Evolutionary conservation across 1,140 invertebrate genomes (phyloP), one percentile per base, ranked within the genome.

Genomic region (Ceratina japonica): DNA sequence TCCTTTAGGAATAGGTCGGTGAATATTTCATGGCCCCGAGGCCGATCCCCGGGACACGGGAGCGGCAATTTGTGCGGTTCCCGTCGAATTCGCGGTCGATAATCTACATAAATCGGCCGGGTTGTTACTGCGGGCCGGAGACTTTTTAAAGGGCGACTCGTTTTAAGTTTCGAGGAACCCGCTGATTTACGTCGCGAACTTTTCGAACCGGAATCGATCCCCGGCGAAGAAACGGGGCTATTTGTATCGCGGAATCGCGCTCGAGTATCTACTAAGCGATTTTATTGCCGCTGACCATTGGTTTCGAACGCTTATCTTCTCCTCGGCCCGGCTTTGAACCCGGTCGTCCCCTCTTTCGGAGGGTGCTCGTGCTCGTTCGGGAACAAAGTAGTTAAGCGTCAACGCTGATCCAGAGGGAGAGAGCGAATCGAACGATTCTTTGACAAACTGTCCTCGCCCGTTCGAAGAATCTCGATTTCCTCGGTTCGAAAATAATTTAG

Each of bases 51-150:
- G n/a, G 27, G 54, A 56, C 37, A 44, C 37, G 51, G 80, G 52
- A 56, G 49, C 79, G 80, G 76, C 71, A 86, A 86, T 86, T 86
- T 83, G 77, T 63, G 83, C 81, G 83, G 83, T 86, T 83, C 69
- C 72, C 83, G 37, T 72, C 66, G 73, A 75, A 86, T 86, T 82
- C 77, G 84, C 80, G 83, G 75, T 61, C 72, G 64, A 63, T 83
- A 85, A 86, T 86, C 81, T 86, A 77, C 85, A 86, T 83, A 86
- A 86, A 86, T 86, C 80, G 85, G 80, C 86, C 77, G 85, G 80
- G 58, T 75, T 75, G 84, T 85, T 86, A 85, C 84, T 85, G 10
- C 73, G 72, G 68, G 49, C 59, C 65, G 52, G 49, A 44, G 69
- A 78, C 75, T 44, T 71, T 70, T 71, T 80, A 80, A 81, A 80